A percentile compares a stretch with the other conserved stretches of the same genome.
These are phyloP conservation scores for Epirrita christyi DNA, from an alignment of 2,888 invertebrate genomes.

Conservation along the genomic window DNA sequence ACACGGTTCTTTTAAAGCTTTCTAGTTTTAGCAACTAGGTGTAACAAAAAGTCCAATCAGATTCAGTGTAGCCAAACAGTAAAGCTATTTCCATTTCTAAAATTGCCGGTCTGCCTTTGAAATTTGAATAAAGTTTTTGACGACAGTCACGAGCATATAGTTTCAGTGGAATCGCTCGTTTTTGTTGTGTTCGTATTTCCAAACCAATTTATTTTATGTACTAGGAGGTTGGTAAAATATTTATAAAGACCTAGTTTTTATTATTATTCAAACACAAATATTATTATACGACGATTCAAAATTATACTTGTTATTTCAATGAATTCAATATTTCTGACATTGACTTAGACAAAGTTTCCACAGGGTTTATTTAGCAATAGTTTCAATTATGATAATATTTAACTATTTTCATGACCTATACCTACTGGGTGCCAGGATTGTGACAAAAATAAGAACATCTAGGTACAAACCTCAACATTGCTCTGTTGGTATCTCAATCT, in stretches of 20 bases:
- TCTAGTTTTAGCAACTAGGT: background rate
- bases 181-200: conserved; percentile 3
- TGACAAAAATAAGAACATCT: conserved; percentile 1
- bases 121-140: conserved; percentile 19
- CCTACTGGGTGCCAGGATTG: no score
- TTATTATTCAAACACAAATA: no score
- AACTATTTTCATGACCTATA: no score
- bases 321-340: no score
- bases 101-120: conserved; percentile 8
- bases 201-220: background rate
- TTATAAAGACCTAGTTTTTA: no score
- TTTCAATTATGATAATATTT: no score
- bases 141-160: conserved; percentile 7
- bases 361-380: no score
- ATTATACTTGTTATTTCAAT: no score
- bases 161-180: conserved; percentile 4
- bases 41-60: background rate
- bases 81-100: conserved; percentile 4
- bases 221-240: no score
- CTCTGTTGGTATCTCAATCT: conserved; percentile 96
- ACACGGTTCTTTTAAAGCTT: background rate
- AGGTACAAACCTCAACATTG: conserved; percentile 88
- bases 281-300: no score
- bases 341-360: no score
- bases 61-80: conserved; percentile 1